Percentiles rank a stretch among this genome's conserved stretches.
phyloP scores from a whole-genome alignment of 2,888 invertebrate species.

The Miltochrista miniata region DNA sequence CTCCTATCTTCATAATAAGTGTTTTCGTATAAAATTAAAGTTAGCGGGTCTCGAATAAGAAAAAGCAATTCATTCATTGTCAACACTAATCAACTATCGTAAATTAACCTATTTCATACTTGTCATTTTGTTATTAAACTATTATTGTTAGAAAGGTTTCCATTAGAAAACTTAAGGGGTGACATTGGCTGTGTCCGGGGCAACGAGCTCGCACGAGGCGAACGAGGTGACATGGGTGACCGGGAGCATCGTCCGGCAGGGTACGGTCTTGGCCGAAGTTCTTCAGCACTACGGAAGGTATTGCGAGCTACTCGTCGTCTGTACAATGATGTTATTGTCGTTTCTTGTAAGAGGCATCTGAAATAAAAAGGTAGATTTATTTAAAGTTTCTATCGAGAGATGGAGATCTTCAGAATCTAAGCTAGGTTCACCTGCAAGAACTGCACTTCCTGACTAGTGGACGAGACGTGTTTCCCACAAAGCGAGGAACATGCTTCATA shows the following conservation, averaged over 20 bases:
- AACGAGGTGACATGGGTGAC: conserved; percentile 44
- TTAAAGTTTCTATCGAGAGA: no score
- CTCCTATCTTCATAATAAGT: no score
- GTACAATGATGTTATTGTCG: conserved; percentile 61
- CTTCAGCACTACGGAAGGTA: conserved; percentile 70
- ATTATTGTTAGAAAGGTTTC: conserved; percentile 25
- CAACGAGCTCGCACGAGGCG: conserved; percentile 60
- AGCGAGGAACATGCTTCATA: no score
- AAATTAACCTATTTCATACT: neutral
- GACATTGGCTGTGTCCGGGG: conserved; percentile 54
- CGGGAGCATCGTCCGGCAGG: conserved; percentile 40
- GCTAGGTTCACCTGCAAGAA: no score
- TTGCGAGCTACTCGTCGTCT: conserved; percentile 60
- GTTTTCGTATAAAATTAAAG: no score
- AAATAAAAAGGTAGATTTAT: neutral
- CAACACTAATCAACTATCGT: neutral
- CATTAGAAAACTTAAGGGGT: conserved; percentile 59
- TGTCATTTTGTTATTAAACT: conserved; percentile 17
- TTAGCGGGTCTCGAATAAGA: neutral
- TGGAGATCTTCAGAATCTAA: no score
- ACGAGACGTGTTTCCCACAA: no score
- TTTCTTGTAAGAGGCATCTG: conserved; percentile 73
- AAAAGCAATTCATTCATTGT: neutral
- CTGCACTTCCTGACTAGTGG: no score
- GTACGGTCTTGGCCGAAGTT: conserved; percentile 66